These are phyloP conservation scores for Mactra quadrangularis DNA, from an alignment of 1,140 invertebrate species.

Conservation along the genomic window DNA sequence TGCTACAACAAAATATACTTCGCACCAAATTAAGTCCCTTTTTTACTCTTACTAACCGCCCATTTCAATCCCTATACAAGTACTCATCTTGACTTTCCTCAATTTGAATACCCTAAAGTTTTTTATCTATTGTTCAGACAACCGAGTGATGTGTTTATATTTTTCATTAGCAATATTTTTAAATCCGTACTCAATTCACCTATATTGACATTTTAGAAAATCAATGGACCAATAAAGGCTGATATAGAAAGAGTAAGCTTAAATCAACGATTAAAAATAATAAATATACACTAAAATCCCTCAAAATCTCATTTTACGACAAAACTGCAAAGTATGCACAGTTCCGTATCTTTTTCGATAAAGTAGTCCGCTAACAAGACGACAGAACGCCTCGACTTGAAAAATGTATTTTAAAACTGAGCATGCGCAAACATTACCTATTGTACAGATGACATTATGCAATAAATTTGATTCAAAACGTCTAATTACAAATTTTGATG, in stretches of 20 bases:
- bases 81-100: too few species aligned
- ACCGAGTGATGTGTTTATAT: constrained; percentile 20
- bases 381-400: constrained; percentile 10
- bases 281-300: constrained; percentile 14
- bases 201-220: constrained; percentile 18
- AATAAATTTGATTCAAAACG: constrained; percentile 35
- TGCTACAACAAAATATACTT: constrained; percentile 47
- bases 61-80: not conserved
- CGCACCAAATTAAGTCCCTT: constrained; percentile 38
- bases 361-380: too few species aligned
- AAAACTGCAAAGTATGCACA: too few species aligned
- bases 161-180: constrained; percentile 18
- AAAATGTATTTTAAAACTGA: not conserved
- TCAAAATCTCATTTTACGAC: too few species aligned
- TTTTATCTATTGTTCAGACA: constrained; percentile 27
- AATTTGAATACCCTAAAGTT: not conserved
- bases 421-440: too few species aligned
- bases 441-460: not conserved
- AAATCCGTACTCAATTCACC: constrained; percentile 30
- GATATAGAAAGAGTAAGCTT: too few species aligned
- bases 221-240: constrained; percentile 19
- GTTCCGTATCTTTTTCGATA: too few species aligned
- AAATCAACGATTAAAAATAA: constrained; percentile 22
- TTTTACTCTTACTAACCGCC: not conserved
- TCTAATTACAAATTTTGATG: constrained; percentile 48